Evolutionary conservation across 2,888 invertebrate species (phyloP).

Genomic region (Phania funesta): DNA sequence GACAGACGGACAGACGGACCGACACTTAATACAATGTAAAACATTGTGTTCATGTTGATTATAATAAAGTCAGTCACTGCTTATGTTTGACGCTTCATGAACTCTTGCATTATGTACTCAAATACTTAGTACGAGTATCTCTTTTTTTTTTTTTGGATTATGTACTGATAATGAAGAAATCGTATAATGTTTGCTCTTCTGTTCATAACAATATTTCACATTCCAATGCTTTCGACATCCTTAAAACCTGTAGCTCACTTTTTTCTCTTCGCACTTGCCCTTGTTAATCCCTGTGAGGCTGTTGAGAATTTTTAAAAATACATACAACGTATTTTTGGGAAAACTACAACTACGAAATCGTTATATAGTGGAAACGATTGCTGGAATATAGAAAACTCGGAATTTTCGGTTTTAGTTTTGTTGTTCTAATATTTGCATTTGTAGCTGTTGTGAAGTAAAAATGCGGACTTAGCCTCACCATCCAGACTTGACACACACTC

Average conservation of each 20-base stretch:
- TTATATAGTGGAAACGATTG: too few species aligned
- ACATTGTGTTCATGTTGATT: not conserved
- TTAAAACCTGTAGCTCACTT: slow-evolving; percentile 21
- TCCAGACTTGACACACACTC: too few species aligned
- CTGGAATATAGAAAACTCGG: too few species aligned
- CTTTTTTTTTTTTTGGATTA: slow-evolving; percentile 26
- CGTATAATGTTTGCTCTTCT: not conserved
- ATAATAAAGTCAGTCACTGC: not conserved
- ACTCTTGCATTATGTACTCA: not conserved
- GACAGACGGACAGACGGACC: too few species aligned
- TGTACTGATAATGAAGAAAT: slow-evolving; percentile 21
- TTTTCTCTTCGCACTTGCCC: not conserved
- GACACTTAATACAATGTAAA: too few species aligned
- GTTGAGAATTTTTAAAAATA: too few species aligned
- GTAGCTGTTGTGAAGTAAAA: too few species aligned
- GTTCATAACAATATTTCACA: slow-evolving; percentile 16
- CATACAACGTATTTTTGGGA: too few species aligned
- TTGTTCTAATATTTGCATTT: too few species aligned
- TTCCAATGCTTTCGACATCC: slow-evolving; percentile 7
- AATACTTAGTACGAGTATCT: slow-evolving; percentile 1
- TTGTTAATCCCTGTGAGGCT: slow-evolving; percentile 12
- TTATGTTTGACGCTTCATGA: not conserved
- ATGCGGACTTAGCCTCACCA: too few species aligned
- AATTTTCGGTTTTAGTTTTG: too few species aligned
- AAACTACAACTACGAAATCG: too few species aligned